These are phyloP conservation scores for Allenopithecus nigroviridis DNA, from an alignment of 2,797 vertebrate genomes.

Conservation along the genomic window DNA sequence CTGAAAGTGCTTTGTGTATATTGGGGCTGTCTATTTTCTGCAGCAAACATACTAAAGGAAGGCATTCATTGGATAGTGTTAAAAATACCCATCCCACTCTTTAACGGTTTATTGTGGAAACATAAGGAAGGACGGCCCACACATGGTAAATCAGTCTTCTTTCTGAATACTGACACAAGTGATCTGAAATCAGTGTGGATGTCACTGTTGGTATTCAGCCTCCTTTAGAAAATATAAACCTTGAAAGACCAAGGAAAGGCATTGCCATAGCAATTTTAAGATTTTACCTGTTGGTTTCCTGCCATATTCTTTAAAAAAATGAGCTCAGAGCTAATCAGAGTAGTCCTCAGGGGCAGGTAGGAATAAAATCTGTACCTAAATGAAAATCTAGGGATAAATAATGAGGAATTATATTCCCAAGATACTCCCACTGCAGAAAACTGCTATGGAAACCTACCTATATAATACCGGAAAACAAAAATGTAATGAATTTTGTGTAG, in stretches of 20 bases:
- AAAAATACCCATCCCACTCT: background rate
- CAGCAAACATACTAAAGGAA: background rate
- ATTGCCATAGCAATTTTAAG: background rate
- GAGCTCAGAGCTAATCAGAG: background rate
- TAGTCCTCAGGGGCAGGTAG: background rate
- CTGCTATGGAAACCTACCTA: background rate
- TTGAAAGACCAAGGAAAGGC: background rate
- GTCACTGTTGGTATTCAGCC: background rate
- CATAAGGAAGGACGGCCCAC: background rate
- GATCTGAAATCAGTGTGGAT: background rate
- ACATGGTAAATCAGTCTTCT: background rate
- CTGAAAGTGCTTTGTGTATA: background rate
- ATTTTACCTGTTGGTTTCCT: background rate
- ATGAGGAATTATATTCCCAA: background rate
- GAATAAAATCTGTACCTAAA: background rate
- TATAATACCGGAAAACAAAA: background rate
- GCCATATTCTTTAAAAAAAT: background rate
- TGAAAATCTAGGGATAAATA: background rate
- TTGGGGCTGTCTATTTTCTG: rapidly evolving
- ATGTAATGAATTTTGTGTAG: background rate
- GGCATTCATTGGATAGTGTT: background rate
- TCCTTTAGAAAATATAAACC: background rate
- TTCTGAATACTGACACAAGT: background rate
- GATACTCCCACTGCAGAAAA: background rate
- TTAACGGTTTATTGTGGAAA: background rate